These are phyloP conservation scores for Limnephilus marmoratus DNA, from an alignment of 2,888 invertebrate species.

Conservation along the genomic window DNA sequence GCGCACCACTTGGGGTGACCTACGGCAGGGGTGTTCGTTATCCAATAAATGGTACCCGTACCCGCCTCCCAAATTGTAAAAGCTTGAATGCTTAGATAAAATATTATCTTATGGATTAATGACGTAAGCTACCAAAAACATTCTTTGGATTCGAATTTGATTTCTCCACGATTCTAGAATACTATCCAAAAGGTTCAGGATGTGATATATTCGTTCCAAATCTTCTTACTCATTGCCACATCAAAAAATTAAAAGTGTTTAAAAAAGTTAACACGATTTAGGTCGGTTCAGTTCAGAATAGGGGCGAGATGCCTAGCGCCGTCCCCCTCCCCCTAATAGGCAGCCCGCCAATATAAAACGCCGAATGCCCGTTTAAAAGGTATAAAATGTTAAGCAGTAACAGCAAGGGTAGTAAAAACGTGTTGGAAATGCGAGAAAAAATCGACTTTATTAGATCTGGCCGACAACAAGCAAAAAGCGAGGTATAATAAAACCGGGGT, in stretches of 20 bases:
- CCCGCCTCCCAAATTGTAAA: too few relatives aligned
- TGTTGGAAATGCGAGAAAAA: conserved; percentile 65
- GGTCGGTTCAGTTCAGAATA: neutral
- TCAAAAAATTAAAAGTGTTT: neutral
- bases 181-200: too few relatives aligned
- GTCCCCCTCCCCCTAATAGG: conserved; percentile 50
- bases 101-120: too few relatives aligned
- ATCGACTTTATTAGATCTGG: conserved; percentile 62
- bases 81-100: too few relatives aligned
- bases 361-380: conserved; percentile 65
- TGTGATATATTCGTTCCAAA: neutral
- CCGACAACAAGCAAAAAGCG: conserved; percentile 57
- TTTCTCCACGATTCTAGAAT: too few relatives aligned
- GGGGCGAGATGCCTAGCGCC: neutral
- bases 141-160: too few relatives aligned
- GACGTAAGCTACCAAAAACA: too few relatives aligned
- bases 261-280: neutral
- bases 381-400: conserved; percentile 65
- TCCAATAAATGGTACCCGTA: too few relatives aligned
- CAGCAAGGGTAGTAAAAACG: conserved; percentile 63
- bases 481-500: conserved; percentile 36
- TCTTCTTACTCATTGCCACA: neutral
- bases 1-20: too few relatives aligned
- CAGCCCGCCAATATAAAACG: conserved; percentile 64
- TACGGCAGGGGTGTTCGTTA: too few relatives aligned